Percentiles rank a stretch among this genome's conserved stretches.
phyloP scores from a whole-genome alignment of 2,797 vertebrate species.

The Enteromius treurensis region DNA sequence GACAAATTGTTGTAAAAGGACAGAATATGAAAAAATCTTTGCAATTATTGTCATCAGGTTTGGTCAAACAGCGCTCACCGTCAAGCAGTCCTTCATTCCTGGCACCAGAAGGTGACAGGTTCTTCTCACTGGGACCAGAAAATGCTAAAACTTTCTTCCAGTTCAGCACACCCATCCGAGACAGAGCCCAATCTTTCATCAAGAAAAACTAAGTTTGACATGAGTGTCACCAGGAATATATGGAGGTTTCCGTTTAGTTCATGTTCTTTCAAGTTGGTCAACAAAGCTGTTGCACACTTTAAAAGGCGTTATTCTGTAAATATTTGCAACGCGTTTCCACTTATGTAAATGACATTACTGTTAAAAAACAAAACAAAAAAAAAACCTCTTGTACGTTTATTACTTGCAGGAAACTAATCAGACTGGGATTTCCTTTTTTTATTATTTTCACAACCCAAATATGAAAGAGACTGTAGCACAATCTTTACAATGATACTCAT shows the following conservation, averaged over 20 bases:
- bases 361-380: neutral
- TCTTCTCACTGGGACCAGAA: conserved; percentile 73
- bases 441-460: conserved; percentile 51
- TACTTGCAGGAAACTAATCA: neutral
- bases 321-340: neutral
- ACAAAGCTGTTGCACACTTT: neutral
- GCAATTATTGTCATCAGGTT: conserved; percentile 61
- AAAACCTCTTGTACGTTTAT: neutral
- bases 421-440: neutral
- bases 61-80: conserved; percentile 63
- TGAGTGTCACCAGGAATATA: neutral
- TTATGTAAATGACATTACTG: neutral
- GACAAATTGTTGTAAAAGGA: neutral
- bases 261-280: neutral
- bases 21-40: conserved; percentile 5
- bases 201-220: conserved; percentile 34
- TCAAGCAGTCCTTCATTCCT: conserved; percentile 68
- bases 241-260: neutral
- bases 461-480: conserved; percentile 23
- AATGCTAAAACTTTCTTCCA: conserved; percentile 75
- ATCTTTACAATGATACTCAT: conserved; percentile 23
- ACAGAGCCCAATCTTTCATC: conserved; percentile 53
- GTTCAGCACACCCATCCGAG: conserved; percentile 70
- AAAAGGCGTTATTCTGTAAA: neutral
- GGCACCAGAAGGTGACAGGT: conserved; percentile 62